Evolutionary conservation across 2,888 invertebrate species (phyloP).

Genomic region (Zhuqinia jingwanae): DNA sequence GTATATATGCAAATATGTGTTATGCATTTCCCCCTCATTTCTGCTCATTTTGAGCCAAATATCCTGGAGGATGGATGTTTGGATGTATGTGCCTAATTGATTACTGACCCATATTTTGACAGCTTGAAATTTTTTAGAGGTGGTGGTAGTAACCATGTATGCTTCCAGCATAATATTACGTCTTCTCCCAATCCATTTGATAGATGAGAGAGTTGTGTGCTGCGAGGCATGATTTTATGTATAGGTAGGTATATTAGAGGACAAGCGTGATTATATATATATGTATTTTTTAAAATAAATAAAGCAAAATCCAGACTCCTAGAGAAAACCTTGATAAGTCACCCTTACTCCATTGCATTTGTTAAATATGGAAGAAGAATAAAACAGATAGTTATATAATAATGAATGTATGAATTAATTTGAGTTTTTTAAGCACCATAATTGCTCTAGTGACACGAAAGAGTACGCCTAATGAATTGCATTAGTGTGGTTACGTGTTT

Average conservation of each 20-base stretch:
- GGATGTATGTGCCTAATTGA: slow-evolving; percentile 18
- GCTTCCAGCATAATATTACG: neutral
- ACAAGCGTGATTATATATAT: no score
- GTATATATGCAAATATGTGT: neutral
- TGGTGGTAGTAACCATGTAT: neutral
- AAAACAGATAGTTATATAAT: no score
- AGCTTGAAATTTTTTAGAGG: neutral
- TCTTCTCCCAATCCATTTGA: no score
- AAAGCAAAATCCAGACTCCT: no score
- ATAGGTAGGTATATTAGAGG: no score
- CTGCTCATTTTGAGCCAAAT: neutral
- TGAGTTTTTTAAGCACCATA: neutral
- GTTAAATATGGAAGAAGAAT: no score
- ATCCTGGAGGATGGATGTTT: neutral
- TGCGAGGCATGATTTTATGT: no score
- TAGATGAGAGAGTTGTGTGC: no score
- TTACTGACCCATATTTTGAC: slow-evolving; percentile 33
- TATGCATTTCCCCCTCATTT: neutral
- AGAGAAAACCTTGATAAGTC: no score
- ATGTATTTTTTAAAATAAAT: no score
- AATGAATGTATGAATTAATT: neutral
- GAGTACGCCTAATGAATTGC: neutral
- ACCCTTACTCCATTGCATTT: no score
- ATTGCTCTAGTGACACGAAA: slow-evolving; percentile 34
- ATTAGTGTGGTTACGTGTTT: neutral